phyloP scores from a whole-genome alignment of 2,797 vertebrate species.

The Fistularia tabacaria region DNA sequence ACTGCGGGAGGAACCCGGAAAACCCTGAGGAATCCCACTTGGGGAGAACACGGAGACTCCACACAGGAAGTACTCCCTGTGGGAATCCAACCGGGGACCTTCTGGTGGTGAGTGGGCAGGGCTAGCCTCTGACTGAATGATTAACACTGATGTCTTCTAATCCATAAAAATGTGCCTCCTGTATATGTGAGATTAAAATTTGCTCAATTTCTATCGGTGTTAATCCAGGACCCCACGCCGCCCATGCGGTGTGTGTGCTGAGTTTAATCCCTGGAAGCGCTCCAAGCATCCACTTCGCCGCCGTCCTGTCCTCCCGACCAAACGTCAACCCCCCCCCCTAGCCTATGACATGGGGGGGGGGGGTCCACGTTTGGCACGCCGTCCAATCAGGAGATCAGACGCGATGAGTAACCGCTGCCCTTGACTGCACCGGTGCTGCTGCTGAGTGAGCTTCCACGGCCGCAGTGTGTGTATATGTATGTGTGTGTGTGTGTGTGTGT shows the following conservation, averaged over 20 bases:
- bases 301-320: conserved; percentile 67
- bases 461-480: conserved; percentile 25
- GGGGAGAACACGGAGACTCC: too few relatives aligned
- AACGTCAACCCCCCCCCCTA: conserved; percentile 59
- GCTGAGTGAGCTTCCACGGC: conserved; percentile 38
- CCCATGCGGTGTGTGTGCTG: conserved; percentile 58
- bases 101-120: too few relatives aligned
- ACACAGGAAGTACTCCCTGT: too few relatives aligned
- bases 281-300: conserved; percentile 72
- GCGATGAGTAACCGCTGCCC: conserved; percentile 63
- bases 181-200: too few relatives aligned
- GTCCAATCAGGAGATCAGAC: conserved; percentile 66
- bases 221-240: conserved; percentile 31
- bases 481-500: conserved; percentile 10
- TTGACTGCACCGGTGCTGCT: conserved; percentile 58
- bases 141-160: too few relatives aligned
- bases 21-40: too few relatives aligned
- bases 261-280: conserved; percentile 70
- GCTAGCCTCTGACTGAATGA: too few relatives aligned
- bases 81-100: too few relatives aligned
- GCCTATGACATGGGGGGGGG: conserved; percentile 56
- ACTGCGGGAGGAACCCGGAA: too few relatives aligned
- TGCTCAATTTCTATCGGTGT: too few relatives aligned
- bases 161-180: too few relatives aligned
- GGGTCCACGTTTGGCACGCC: conserved; percentile 62